Base-by-base conservation (phyloP, 2,888 invertebrate species). In the Notodonta ziczac region DNA sequence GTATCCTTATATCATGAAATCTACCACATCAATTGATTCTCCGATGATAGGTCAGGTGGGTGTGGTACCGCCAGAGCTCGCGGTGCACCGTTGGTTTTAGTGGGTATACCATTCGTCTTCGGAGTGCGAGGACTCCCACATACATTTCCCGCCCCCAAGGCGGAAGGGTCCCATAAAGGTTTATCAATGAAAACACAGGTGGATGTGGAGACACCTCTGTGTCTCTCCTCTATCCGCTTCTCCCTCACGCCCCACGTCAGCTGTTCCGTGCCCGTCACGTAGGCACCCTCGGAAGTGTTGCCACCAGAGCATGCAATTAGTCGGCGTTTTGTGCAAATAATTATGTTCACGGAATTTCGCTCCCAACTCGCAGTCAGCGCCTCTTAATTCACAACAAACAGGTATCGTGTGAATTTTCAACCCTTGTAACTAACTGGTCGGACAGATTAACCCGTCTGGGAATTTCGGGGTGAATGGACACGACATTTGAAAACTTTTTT, bases 221-320 rank as follows among this genome's bases (percentile, higher is more conserved):
- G 8, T 46, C 13, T 10, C 4, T 7, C n/a, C 46, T 13, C 46
- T 6, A 63, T 16, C 56, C 76, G 80, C 80, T 78, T 46, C 55
- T 64, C 62, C 59, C 58, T 60, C 62, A 16, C 61, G 74, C 71
- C 68, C 65, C 71, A 67, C 51, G 58, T 57, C 56, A 52, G 57
- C 57, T 65, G 62, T 71, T 66, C 77, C 72, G 73, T 73, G 74
- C 81, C 80, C 81, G 84, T 86, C 88, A 88, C 86, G 85, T 83
- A 81, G 40, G 40, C 9, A 39, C 83, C 77, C 82, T 75, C 74
- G 76, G 80, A 84, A 87, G 82, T 88, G 88, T 90, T 88, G 86
- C 81, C 82, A 79, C 83, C 90, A 90, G 88, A 82, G 85, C 84
- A 84, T 86, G 90, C 91, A 91, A 91, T 91, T 91, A 91, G 87